Base-by-base conservation (phyloP, 2,888 invertebrate genomes). In the Limenitis camilla region DNA sequence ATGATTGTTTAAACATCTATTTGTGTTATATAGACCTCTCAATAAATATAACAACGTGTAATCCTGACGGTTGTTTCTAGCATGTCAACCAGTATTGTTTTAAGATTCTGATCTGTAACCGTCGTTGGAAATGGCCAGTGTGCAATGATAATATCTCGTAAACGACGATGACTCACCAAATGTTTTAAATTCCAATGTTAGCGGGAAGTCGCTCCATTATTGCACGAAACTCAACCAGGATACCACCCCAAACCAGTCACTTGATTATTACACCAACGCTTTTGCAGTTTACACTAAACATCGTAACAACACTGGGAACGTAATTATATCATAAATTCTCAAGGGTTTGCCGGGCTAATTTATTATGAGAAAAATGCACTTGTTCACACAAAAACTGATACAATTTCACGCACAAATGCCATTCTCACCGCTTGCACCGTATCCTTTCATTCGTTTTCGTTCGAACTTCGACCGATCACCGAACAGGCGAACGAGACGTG, bases 141-240 rank as follows among this genome's bases (percentile, higher is more conserved):
- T 52, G 19, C 38, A 54, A 52, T 54, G 48, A 55, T 56, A 59
- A 40, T 44, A 53, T 54, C 67, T 70, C 68, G 65, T 70, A 78
- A 78, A 74, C 63, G 69, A 61, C 67, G 79, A 78, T 87, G 86
- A 86, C 86, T 87, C 86, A 87, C 86, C 84, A 69, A 80, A 80
- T 85, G 73, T 76, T 85, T 85, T 81, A 85, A 84, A 87, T 85
- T 85, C 81, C 81, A 80, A 82, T 74, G 77, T 76, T 73, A 83
- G 81, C 78, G 80, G 81, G 80, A 81, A 81, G 70, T 72, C 69
- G 70, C 72, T 75, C 72, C 86, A 86, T 85, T 80, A 81, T 79
- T 78, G 74, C 76, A 78, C 74, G 73, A 77, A 76, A 78, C 72
- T 65, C 72, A 78, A 76, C 78, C 78, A 72, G 81, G 81, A 81